These are phyloP conservation scores for Drosophila simulans DNA, from an alignment of 1,140 invertebrate genomes.

Conservation along the genomic window DNA sequence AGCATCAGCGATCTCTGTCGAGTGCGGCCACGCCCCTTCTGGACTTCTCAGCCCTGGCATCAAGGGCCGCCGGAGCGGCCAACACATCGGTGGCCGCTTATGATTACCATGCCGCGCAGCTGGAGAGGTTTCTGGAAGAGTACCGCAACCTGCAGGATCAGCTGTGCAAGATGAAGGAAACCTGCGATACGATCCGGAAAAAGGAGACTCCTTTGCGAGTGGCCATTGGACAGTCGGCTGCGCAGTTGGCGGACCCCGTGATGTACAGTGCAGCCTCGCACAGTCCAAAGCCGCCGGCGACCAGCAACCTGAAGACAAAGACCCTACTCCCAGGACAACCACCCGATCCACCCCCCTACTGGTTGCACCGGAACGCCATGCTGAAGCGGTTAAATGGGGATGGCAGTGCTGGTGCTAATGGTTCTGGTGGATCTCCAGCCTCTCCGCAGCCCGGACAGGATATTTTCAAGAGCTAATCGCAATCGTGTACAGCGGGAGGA, in stretches of 20 bases:
- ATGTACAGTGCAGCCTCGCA: slow-evolving; percentile 84
- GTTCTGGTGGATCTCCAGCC: slow-evolving; percentile 24
- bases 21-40: slow-evolving; percentile 80
- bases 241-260: slow-evolving; percentile 82
- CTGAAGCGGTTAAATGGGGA: slow-evolving; percentile 77
- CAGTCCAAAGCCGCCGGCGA: slow-evolving; percentile 84
- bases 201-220: slow-evolving; percentile 85
- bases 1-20: slow-evolving; percentile 78
- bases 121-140: slow-evolving; percentile 91
- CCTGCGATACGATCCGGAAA: slow-evolving; percentile 87
- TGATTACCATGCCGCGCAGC: slow-evolving; percentile 90
- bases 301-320: slow-evolving; percentile 86
- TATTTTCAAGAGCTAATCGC: slow-evolving; percentile 84
- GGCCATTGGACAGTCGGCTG: slow-evolving; percentile 77
- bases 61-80: slow-evolving; percentile 58
- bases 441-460: slow-evolving; percentile 73
- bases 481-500: slow-evolving; percentile 61
- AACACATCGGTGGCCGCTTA: slow-evolving; percentile 86
- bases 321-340: slow-evolving; percentile 85
- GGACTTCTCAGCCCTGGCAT: slow-evolving; percentile 73
- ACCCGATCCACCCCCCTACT: slow-evolving; percentile 82
- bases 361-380: slow-evolving; percentile 84
- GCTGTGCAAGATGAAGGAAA: slow-evolving; percentile 91
- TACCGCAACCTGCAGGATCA: slow-evolving; percentile 91
- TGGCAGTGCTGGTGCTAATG: slow-evolving; percentile 10